Evolutionary conservation across 2,113 vertebrate species (phyloP).

Genomic region (Delphinus delphis): DNA sequence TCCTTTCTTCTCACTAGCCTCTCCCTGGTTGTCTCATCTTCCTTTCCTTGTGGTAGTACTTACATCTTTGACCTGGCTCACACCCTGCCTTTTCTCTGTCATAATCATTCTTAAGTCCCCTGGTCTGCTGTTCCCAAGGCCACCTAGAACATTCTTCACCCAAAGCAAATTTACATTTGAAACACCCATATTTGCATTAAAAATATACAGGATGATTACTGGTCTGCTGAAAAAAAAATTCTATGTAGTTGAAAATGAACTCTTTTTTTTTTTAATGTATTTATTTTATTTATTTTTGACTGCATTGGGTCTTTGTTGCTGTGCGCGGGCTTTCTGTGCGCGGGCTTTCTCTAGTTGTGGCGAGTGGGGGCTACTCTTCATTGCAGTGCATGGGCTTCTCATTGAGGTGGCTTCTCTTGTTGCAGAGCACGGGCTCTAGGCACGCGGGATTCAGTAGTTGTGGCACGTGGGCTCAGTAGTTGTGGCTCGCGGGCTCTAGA

Average conservation of each 20-base stretch:
- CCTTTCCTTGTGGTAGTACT: not conserved
- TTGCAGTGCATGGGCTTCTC: no score
- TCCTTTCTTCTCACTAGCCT: not conserved
- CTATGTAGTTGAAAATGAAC: not conserved
- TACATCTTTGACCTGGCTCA: not conserved
- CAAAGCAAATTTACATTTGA: constrained; percentile 2
- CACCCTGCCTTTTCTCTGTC: not conserved
- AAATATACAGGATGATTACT: not conserved
- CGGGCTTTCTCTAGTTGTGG: no score
- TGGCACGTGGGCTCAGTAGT: no score
- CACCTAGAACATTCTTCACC: not conserved
- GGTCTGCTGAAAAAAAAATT: not conserved
- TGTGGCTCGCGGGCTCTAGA: no score
- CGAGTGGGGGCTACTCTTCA: no score
- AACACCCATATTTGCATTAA: not conserved
- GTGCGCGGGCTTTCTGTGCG: no score
- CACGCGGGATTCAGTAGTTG: no score
- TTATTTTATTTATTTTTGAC: no score
- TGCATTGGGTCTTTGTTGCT: no score
- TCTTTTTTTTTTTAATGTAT: not conserved
- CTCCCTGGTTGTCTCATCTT: not conserved
- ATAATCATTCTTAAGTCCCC: not conserved
- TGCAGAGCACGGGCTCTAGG: no score
- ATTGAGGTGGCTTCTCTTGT: no score
- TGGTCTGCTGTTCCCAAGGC: not conserved